A percentile compares a stretch with the other conserved stretches of the same genome.
These are phyloP conservation scores for Lepus americanus DNA, from an alignment of 2,113 vertebrate species.

Conservation along the genomic window DNA sequence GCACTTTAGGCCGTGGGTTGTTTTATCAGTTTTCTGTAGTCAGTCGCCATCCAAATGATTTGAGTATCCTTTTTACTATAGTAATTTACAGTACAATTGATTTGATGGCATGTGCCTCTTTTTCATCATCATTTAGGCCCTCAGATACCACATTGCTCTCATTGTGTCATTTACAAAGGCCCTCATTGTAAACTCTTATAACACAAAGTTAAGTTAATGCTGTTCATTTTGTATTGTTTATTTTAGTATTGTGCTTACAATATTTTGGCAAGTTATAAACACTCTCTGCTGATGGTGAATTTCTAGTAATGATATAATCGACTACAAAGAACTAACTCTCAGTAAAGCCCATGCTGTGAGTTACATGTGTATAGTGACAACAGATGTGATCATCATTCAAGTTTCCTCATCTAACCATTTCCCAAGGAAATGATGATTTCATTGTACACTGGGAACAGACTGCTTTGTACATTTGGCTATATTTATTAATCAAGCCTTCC, in stretches of 20 bases:
- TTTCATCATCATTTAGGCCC: neutral
- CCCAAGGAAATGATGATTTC: conserved; percentile 7
- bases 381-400: neutral
- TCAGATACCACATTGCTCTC: neutral
- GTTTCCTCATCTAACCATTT: neutral
- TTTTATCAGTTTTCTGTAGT: conserved; percentile 15
- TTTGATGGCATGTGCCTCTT: neutral
- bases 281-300: neutral
- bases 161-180: conserved; percentile 17
- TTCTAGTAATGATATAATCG: neutral
- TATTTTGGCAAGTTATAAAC: conserved; percentile 12
- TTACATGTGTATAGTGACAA: neutral
- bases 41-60: neutral
- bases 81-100: neutral
- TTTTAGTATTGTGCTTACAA: neutral
- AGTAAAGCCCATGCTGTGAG: neutral
- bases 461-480: neutral
- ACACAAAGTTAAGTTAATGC: neutral
- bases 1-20: conserved; percentile 29
- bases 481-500: neutral
- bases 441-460: neutral
- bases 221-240: neutral
- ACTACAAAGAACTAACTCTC: neutral
- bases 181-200: neutral
- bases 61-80: neutral